Base-by-base conservation (phyloP, 2,797 vertebrate species). In the Enteromius argenteus region DNA sequence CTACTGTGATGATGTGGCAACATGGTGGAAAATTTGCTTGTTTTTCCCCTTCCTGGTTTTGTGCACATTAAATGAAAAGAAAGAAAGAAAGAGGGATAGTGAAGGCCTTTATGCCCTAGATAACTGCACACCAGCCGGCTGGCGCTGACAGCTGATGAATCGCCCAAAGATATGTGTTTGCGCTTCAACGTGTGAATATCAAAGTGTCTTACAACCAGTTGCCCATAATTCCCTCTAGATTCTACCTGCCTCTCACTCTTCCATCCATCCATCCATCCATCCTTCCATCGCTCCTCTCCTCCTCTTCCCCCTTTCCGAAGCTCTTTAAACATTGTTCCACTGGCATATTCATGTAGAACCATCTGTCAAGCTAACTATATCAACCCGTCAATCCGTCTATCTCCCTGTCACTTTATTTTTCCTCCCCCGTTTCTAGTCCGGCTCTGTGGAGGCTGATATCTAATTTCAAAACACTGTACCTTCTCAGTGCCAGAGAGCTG, bases 81-180 rank as follows among this genome's bases (percentile, higher is more conserved):
- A 27, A 39, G 9, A 75, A 27, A 39, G 9, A 49, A 72, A 27
- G 42, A 72, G 15, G 4, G n/a, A 46, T n/a, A 66, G 13, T 0
- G 4, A 62, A 30, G 30, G 14, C 37, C 68, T 62, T 75, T 67
- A 75, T 85, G 82, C 89, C 80, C 30, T 74, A 77, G 69, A 88
- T 87, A 88, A 86, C 87, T 90, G 49, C 73, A 83, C 72, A 87
- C 81, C 86, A 88, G 86, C 88, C 89, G 51, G 51, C 85, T 56
- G 83, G 69, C 75, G 49, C 80, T 92, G 90, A 90, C 91, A 85
- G 85, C 64, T 94, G 90, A 94, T 89, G 85, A 93, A 92, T 87
- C 86, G 90, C 91, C 91, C 86, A 77, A 87, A 90, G 89, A 89
- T 89, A 85, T 90, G 76, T 88, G 85, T 89, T 89, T 90, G 88